These are phyloP conservation scores for Aphelenchoides avenae DNA, from an alignment of 1,140 invertebrate species.

Conservation along the genomic window DNA sequence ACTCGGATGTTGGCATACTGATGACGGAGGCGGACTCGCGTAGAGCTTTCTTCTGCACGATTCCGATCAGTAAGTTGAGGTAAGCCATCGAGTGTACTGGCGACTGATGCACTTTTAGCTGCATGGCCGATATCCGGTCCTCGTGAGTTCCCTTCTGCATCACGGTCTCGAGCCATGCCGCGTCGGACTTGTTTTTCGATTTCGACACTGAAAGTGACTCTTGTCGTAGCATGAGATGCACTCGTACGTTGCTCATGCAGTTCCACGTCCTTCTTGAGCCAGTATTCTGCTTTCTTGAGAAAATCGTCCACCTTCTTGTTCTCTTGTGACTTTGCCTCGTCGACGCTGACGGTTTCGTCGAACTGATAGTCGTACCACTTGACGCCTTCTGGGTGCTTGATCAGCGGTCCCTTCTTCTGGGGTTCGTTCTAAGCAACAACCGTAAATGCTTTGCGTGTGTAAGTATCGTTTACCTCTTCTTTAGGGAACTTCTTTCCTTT, in stretches of 20 bases:
- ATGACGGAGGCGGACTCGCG: slow-evolving; percentile 71
- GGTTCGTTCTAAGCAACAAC: too few species aligned
- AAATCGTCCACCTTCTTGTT: too few species aligned
- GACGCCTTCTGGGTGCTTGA: too few species aligned
- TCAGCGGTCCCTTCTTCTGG: too few species aligned
- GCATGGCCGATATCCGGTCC: slow-evolving; percentile 80
- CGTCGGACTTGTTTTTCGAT: slow-evolving; percentile 20
- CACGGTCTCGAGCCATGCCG: slow-evolving; percentile 35
- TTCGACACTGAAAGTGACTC: slow-evolving; percentile 24
- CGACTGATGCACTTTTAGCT: slow-evolving; percentile 76
- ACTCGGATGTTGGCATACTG: slow-evolving; percentile 57
- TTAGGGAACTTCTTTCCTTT: background rate
- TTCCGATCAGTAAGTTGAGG: slow-evolving; percentile 70
- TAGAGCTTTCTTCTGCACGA: slow-evolving; percentile 76
- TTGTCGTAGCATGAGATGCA: too few species aligned
- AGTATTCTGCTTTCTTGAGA: too few species aligned
- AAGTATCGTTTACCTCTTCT: background rate
- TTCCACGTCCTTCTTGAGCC: too few species aligned
- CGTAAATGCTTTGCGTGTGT: too few species aligned
- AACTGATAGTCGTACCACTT: slow-evolving; percentile 10
- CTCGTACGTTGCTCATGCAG: too few species aligned
- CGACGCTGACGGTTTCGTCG: background rate
- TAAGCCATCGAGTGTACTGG: slow-evolving; percentile 73
- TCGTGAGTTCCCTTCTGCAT: slow-evolving; percentile 29
- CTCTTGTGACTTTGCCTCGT: slow-evolving; percentile 10